Conservation (phyloP, 1,140 invertebrate genomes). For the Drepana arcuata region DNA sequence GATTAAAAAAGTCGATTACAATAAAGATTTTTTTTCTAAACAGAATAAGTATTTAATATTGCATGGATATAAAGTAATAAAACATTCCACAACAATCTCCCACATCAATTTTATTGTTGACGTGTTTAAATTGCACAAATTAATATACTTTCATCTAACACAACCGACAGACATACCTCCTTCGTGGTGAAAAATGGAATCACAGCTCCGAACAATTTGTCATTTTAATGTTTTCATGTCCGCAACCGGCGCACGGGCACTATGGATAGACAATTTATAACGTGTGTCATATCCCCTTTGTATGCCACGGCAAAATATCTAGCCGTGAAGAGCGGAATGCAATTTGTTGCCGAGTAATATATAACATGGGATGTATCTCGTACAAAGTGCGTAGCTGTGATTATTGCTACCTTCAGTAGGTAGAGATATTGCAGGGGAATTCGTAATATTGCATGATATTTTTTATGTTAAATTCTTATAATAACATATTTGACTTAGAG, state of each 20-base stretch:
- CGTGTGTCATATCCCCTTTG: conserved; percentile 27
- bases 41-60: too few species aligned
- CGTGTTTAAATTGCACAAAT: conserved; percentile 22
- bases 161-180: conserved; percentile 13
- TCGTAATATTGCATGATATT: background rate
- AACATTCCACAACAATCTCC: too few species aligned
- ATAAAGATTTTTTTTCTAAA: too few species aligned
- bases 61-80: too few species aligned
- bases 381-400: background rate
- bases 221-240: conserved; percentile 40
- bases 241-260: conserved; percentile 17
- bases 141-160: conserved; percentile 15
- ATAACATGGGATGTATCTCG: background rate
- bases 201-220: conserved; percentile 34
- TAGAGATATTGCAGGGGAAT: background rate
- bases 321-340: conserved; percentile 22
- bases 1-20: too few species aligned
- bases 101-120: too few species aligned
- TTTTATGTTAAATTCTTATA: background rate
- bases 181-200: conserved; percentile 34
- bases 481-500: background rate
- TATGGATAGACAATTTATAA: conserved; percentile 36
- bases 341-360: conserved; percentile 19
- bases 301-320: conserved; percentile 22
- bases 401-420: background rate